Conservation (phyloP, 2,888 invertebrate genomes). For the Andrena flavipes region DNA sequence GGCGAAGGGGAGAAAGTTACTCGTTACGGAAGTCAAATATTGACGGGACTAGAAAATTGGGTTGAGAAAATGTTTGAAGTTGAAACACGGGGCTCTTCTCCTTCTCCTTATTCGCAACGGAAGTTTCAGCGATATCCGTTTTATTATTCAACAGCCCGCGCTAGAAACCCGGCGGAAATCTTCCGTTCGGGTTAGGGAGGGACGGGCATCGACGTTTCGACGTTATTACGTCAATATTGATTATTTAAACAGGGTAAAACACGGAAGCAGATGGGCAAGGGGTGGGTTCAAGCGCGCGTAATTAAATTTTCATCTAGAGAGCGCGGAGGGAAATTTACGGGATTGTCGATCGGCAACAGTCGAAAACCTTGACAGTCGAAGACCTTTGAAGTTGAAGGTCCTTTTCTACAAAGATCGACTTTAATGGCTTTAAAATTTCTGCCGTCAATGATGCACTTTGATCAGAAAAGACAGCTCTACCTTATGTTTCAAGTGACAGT, state of each 20-base stretch:
- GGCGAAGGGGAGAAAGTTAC: background rate
- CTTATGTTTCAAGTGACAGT: too few relatives aligned
- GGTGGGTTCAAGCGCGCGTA: constrained; percentile 13
- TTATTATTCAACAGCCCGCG: constrained; percentile 32
- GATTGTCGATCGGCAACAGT: background rate
- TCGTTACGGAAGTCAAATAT: constrained; percentile 23
- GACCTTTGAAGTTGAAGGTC: background rate
- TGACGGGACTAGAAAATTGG: constrained; percentile 11
- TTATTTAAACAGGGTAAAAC: constrained; percentile 42
- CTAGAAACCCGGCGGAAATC: constrained; percentile 24
- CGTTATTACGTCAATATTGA: constrained; percentile 52
- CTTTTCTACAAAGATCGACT: background rate
- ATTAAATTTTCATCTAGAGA: constrained; percentile 39
- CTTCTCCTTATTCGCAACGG: background rate
- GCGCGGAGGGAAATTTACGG: background rate
- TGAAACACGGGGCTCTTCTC: background rate
- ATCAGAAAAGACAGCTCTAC: too few relatives aligned
- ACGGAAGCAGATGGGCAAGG: constrained; percentile 1
- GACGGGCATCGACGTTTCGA: constrained; percentile 35
- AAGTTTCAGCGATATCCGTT: constrained; percentile 49
- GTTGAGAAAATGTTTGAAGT: constrained; percentile 41
- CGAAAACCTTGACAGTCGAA: background rate
- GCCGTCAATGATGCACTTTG: too few relatives aligned
- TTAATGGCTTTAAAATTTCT: background rate
- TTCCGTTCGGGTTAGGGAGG: background rate